Evolutionary conservation across 2,888 invertebrate genomes (phyloP).

Genomic region (Pediacus dermestoides): DNA sequence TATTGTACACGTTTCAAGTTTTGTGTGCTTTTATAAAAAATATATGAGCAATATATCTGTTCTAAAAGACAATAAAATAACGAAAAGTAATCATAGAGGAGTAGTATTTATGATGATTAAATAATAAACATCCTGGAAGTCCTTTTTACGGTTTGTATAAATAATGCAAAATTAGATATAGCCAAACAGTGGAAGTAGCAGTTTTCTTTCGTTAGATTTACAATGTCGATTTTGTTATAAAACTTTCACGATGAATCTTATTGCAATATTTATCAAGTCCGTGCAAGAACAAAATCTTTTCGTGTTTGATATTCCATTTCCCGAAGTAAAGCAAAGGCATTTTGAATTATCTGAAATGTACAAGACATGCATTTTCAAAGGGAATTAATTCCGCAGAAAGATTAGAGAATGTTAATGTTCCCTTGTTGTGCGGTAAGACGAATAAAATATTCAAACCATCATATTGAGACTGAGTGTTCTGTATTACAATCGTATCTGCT

Average conservation of each 20-base stretch:
- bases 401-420: slow-evolving; percentile 35
- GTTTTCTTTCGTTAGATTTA: not conserved
- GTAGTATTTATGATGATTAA: too few relatives aligned
- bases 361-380: slow-evolving; percentile 32
- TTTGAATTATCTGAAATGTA: slow-evolving; percentile 24
- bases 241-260: slow-evolving; percentile 14
- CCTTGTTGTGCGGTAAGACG: slow-evolving; percentile 33
- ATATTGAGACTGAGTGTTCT: slow-evolving; percentile 32
- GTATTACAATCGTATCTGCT: slow-evolving; percentile 28
- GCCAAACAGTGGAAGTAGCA: not conserved
- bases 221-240: slow-evolving; percentile 10
- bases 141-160: slow-evolving; percentile 1
- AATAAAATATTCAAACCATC: slow-evolving; percentile 36
- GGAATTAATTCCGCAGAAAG: slow-evolving; percentile 33
- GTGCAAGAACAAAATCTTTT: slow-evolving; percentile 10
- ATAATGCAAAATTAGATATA: not conserved
- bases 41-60: too few relatives aligned
- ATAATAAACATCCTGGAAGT: not conserved
- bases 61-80: too few relatives aligned
- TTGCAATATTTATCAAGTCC: slow-evolving; percentile 15
- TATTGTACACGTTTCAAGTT: too few relatives aligned
- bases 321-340: slow-evolving; percentile 20
- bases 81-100: too few relatives aligned
- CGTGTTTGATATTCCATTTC: slow-evolving; percentile 22
- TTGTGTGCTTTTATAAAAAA: too few relatives aligned